Base-by-base conservation (phyloP, 2,113 vertebrate species). In the Drymodes brunneopygia region DNA sequence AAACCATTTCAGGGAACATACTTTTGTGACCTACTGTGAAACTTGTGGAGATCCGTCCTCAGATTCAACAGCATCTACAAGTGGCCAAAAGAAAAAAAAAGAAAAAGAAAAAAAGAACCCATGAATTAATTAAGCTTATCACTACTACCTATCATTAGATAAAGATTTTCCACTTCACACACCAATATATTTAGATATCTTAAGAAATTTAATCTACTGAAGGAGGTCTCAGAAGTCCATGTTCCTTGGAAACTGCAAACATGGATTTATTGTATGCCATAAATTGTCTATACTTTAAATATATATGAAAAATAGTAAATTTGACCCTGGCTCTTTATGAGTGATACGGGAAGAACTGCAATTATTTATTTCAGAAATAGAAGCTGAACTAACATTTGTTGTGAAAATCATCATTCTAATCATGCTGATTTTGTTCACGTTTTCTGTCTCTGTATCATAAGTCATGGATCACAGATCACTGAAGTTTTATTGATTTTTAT, bases 1-100 rank as follows among this genome's bases (percentile, higher is more conserved):
- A 90, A 70, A 84, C 23, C 57, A 78, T 95, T 96, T 61, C 93
- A 90, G 74, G 47, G 72, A 79, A 94, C 31, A 9, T 83, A 93
- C 61, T 95, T 93, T 57, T 35, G 51, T 90, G 86, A 93, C 85
- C 70, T 93, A 27, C 69, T 72, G 17, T 71, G 82, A 92, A 96
- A 94, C 95, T 96, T 73, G 40, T 80, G 45, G 82, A 82, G 27
- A 71, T 86, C n/a, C 45, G 56, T 53, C 33, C 38, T 61, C 50
- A 17, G 42, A 28, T 64, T 48, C 42, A 51, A 7, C 17, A 40
- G 29, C 47, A 83, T 81, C 90, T 80, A 93, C 91, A 93, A 94
- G 94, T 83, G 65, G 62, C 33, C 9, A 18, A 45, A 45, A 66
- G 45, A 36, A 12, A 75, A 42, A 17, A 33, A 18, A 64, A 70